Conservation (phyloP, 2,113 vertebrate genomes). For the Redunca redunca region DNA sequence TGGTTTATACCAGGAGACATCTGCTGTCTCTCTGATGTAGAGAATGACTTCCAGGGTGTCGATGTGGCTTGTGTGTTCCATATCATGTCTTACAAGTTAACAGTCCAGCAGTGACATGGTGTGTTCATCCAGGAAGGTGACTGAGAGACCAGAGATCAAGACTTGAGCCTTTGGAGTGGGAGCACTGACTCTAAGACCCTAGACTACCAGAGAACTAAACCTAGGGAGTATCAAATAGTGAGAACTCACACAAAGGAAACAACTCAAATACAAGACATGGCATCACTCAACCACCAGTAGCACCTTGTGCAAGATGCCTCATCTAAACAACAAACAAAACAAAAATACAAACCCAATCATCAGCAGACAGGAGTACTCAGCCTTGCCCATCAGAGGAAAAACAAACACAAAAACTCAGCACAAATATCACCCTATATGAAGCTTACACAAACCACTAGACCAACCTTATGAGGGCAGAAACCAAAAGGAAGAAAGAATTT, state of each 20-base stretch:
- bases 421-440: background rate
- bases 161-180: background rate
- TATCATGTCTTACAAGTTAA: conserved; percentile 84
- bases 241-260: background rate
- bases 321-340: background rate
- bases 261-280: background rate
- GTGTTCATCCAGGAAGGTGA: background rate
- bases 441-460: background rate
- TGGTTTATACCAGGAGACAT: conserved; percentile 86
- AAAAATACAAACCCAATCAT: background rate
- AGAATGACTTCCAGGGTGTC: conserved; percentile 78
- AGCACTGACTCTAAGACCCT: background rate
- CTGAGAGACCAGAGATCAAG: background rate
- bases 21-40: conserved; percentile 80
- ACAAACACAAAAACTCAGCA: background rate
- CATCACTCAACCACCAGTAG: background rate
- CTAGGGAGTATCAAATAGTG: background rate
- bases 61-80: conserved; percentile 90
- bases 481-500: background rate
- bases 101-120: background rate
- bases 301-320: background rate
- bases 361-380: background rate
- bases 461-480: background rate
- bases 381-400: background rate
- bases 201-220: background rate